These are phyloP conservation scores for Coluber constrictor DNA, from an alignment of 2,797 vertebrate species.

Conservation along the genomic window DNA sequence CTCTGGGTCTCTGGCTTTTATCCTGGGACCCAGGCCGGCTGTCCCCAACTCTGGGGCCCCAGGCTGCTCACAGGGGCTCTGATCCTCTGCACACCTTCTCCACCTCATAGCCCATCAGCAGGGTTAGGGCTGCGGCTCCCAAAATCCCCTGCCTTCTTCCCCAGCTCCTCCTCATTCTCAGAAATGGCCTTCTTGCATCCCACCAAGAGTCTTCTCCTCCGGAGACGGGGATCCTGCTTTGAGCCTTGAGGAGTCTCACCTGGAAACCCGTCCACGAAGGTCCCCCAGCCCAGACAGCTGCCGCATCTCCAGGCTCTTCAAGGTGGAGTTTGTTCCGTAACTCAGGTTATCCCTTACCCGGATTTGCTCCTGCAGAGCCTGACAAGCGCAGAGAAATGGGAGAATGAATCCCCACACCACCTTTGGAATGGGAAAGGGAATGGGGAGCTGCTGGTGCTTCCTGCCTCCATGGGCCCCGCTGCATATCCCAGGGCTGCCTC, in stretches of 20 bases:
- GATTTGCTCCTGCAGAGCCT: constrained; percentile 78
- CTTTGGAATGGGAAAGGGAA: background rate
- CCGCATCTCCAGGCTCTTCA: constrained; percentile 76
- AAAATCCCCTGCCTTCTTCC: too few relatives aligned
- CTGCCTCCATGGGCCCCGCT: background rate
- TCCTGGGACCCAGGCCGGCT: background rate
- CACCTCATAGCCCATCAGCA: background rate
- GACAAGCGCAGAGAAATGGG: constrained; percentile 39
- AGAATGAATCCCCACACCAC: background rate
- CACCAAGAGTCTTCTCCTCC: background rate
- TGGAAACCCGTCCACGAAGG: constrained; percentile 74
- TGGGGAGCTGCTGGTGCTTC: too few relatives aligned
- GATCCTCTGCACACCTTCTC: background rate
- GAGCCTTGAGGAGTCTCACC: constrained; percentile 49
- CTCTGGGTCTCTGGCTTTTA: background rate
- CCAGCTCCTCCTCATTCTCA: background rate
- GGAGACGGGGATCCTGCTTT: too few relatives aligned
- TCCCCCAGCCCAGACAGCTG: constrained; percentile 76
- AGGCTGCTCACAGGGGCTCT: background rate
- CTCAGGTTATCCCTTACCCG: constrained; percentile 76
- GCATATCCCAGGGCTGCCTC: background rate
- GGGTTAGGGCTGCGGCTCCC: background rate
- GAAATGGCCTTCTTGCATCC: background rate
- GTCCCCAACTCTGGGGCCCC: background rate
- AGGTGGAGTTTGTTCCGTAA: constrained; percentile 75